A percentile compares a stretch with the other conserved stretches of the same genome.
These are phyloP conservation scores for Euwallacea fornicatus DNA, from an alignment of 1,140 invertebrate species.

Conservation along the genomic window DNA sequence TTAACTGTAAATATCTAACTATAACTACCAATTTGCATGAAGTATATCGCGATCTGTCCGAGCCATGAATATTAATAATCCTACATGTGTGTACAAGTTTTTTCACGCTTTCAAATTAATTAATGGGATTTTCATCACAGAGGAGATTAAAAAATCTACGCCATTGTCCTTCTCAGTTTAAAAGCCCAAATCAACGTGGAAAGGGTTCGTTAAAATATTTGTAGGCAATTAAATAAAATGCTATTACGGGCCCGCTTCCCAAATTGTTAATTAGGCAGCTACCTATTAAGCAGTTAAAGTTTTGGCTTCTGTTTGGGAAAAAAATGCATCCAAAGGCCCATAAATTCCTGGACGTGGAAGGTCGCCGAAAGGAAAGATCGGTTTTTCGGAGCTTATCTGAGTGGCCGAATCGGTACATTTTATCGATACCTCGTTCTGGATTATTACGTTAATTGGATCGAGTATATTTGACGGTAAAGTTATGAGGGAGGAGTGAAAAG, in stretches of 20 bases:
- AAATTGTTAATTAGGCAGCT: constrained; percentile 38
- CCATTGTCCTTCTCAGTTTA: too few species aligned
- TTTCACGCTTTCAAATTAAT: too few species aligned
- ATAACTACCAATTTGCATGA: too few species aligned
- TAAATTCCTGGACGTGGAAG: constrained; percentile 27
- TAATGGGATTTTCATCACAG: too few species aligned
- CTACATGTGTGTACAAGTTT: too few species aligned
- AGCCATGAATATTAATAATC: too few species aligned
- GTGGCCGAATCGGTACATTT: not conserved
- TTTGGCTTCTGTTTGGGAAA: constrained; percentile 35
- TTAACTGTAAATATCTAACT: too few species aligned
- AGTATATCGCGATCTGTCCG: too few species aligned
- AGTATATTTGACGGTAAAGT: not conserved
- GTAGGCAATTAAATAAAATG: constrained; percentile 37
- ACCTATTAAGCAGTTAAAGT: constrained; percentile 35
- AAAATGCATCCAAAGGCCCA: constrained; percentile 26
- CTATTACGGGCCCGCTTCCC: constrained; percentile 27
- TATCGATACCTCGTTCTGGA: not conserved
- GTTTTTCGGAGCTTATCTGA: constrained; percentile 2
- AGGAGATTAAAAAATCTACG: too few species aligned
- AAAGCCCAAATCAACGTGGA: not conserved
- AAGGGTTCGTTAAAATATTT: constrained; percentile 37
- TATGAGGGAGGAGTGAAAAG: not conserved
- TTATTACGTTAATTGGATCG: not conserved
- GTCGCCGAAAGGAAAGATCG: constrained; percentile 13